Conservation (phyloP, 2,888 invertebrate species). For the Flexamia atlantica region DNA sequence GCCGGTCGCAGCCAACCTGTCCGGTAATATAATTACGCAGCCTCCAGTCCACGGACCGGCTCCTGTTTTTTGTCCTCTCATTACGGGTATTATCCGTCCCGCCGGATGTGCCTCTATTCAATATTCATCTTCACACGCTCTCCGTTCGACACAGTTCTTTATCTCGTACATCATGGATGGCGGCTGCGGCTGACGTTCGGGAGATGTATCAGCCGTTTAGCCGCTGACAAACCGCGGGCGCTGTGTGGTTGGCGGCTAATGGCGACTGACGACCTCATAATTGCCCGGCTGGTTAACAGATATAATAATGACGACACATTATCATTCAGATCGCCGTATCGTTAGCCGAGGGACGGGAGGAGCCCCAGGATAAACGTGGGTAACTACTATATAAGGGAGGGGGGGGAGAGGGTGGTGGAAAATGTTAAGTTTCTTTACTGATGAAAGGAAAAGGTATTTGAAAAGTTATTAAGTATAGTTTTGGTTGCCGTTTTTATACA, state of each 20-base stretch:
- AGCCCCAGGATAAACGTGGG: neutral
- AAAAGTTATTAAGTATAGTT: no score
- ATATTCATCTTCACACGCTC: slow-evolving; percentile 54
- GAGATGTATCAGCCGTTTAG: slow-evolving; percentile 6
- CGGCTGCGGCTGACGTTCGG: neutral
- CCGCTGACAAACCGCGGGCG: slow-evolving; percentile 19
- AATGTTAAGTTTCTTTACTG: no score
- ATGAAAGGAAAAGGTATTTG: no score
- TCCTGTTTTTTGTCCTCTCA: slow-evolving; percentile 43
- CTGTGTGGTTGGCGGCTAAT: slow-evolving; percentile 24
- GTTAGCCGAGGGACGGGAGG: slow-evolving; percentile 21
- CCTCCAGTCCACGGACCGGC: slow-evolving; percentile 28
- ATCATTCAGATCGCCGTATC: slow-evolving; percentile 39
- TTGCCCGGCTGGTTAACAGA: slow-evolving; percentile 36
- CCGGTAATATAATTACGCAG: slow-evolving; percentile 45
- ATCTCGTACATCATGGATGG: neutral
- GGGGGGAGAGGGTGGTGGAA: no score
- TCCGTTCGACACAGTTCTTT: slow-evolving; percentile 23
- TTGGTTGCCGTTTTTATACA: no score
- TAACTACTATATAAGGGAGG: no score
- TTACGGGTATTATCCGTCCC: slow-evolving; percentile 43
- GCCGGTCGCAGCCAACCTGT: neutral
- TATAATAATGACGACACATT: slow-evolving; percentile 40
- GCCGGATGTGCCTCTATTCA: slow-evolving; percentile 47
- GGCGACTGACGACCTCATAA: slow-evolving; percentile 21